Evolutionary conservation across 2,113 vertebrate species (phyloP), one percentile per base, ranked within the genome.

Genomic region (Elanus axillaris): DNA sequence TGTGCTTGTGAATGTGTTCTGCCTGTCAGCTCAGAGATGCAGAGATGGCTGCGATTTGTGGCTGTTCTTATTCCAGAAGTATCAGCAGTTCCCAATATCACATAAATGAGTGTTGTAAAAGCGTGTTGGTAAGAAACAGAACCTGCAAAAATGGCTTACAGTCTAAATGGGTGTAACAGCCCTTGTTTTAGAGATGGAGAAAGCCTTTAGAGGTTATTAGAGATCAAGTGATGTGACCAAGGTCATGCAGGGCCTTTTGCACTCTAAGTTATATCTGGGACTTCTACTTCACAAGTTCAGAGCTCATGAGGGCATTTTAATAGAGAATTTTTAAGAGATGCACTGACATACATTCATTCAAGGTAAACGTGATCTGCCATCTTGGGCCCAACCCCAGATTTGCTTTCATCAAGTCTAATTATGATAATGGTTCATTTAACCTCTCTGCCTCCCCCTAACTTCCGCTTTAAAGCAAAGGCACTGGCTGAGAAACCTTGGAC

Each of bases 341-440:
- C 89, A 40, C 58, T 88, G 93, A 82, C 86, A 93, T 94, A 94
- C 89, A 95, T 87, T 96, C 86, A 94, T 96, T 86, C 83, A 95
- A 94, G 74, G 94, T 63, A 96, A 97, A 85, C n/a, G 89, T 91
- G 86, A 96, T 94, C 94, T 97, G 93, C 95, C 94, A 96, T 96
- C 80, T 96, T 96, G 96, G 95, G 73, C 93, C 93, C 95, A 97
- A 93, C 84, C 91, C 89, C 89, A 97, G 93, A 94, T 95, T 94
- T 95, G 93, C 91, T 96, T 96, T 95, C 94, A 93, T 96, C 96
- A 95, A 95, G 68, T 95, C 69, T 94, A 94, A 96, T 96, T 95
- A 96, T 94, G 94, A 92, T 96, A 96, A 96, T 96, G 96, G 95
- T 95, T 97, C 96, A 63, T 95, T 94, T 96, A 97, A 97, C 96